These are phyloP conservation scores for Linnaemya tessellans DNA, from an alignment of 2,888 invertebrate species.

Conservation along the genomic window DNA sequence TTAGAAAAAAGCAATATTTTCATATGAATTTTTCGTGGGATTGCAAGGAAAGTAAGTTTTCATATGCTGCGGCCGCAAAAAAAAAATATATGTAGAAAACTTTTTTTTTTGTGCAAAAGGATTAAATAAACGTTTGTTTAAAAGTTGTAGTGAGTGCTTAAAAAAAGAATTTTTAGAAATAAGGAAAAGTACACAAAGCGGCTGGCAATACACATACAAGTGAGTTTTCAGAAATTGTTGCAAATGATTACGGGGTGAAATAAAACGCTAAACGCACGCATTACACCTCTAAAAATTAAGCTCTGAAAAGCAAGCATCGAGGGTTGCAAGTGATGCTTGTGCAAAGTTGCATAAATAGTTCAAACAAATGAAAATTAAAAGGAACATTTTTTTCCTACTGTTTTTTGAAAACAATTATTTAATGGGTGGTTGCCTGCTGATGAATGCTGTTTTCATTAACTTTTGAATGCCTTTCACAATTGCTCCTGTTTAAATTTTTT, in stretches of 20 bases:
- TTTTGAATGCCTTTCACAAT: too few species aligned
- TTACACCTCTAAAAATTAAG: slow-evolving; percentile 32
- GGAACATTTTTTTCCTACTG: not conserved
- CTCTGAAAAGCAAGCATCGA: not conserved
- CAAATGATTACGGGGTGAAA: slow-evolving; percentile 4
- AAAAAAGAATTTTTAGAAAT: slow-evolving; percentile 3
- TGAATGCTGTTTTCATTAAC: too few species aligned
- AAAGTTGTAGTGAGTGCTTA: slow-evolving; percentile 35
- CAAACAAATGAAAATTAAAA: not conserved
- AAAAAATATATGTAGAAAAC: slow-evolving; percentile 1
- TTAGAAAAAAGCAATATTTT: slow-evolving; percentile 13
- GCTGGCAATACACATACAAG: not conserved
- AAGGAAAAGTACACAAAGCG: slow-evolving; percentile 8
- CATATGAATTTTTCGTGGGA: slow-evolving; percentile 12
- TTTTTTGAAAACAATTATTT: too few species aligned
- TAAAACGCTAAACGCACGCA: not conserved
- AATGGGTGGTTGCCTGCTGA: too few species aligned
- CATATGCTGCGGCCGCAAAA: slow-evolving; percentile 4
- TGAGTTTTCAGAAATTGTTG: not conserved
- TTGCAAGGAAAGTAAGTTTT: slow-evolving; percentile 11
- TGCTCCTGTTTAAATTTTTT: too few species aligned
- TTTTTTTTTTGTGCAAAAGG: not conserved
- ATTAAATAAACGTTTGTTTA: slow-evolving; percentile 38
- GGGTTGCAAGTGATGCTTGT: not conserved
- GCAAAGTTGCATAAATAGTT: not conserved